phyloP scores from a whole-genome alignment of 2,888 invertebrate genomes.

The Labia minor region DNA sequence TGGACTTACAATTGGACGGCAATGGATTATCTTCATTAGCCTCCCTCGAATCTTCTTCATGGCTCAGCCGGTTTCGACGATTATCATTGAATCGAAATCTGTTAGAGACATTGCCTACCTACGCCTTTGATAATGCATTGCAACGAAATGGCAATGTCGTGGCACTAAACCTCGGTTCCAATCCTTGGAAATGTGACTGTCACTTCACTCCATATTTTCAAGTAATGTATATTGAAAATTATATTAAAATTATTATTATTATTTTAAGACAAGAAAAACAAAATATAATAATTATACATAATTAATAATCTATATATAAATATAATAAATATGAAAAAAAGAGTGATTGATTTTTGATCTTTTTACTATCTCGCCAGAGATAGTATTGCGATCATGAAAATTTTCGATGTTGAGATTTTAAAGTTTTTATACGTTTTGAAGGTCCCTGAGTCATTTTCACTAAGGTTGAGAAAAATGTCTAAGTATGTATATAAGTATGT shows the following conservation, averaged over 20 bases:
- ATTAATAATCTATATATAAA: neutral
- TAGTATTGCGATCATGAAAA: no score
- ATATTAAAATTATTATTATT: no score
- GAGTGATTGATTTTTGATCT: no score
- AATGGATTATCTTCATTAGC: slow-evolving; percentile 58
- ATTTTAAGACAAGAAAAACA: no score
- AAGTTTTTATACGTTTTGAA: no score
- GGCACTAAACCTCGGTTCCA: slow-evolving; percentile 57
- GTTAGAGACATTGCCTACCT: slow-evolving; percentile 63
- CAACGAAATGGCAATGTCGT: slow-evolving; percentile 59
- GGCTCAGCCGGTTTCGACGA: slow-evolving; percentile 65
- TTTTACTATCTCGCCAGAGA: no score
- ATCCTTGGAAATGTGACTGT: slow-evolving; percentile 78
- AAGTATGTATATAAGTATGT: no score
- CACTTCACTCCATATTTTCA: slow-evolving; percentile 67
- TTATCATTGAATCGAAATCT: slow-evolving; percentile 65
- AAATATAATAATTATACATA: no score
- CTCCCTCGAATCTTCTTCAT: slow-evolving; percentile 62
- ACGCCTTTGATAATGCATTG: slow-evolving; percentile 68
- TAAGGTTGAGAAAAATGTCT: no score
- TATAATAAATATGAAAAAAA: neutral
- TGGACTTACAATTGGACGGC: slow-evolving; percentile 65
- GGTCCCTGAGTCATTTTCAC: no score
- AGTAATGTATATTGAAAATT: no score
- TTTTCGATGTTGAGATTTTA: no score